Evolutionary conservation across 2,888 invertebrate species (phyloP).

Genomic region (Falcaria lacertinaria): DNA sequence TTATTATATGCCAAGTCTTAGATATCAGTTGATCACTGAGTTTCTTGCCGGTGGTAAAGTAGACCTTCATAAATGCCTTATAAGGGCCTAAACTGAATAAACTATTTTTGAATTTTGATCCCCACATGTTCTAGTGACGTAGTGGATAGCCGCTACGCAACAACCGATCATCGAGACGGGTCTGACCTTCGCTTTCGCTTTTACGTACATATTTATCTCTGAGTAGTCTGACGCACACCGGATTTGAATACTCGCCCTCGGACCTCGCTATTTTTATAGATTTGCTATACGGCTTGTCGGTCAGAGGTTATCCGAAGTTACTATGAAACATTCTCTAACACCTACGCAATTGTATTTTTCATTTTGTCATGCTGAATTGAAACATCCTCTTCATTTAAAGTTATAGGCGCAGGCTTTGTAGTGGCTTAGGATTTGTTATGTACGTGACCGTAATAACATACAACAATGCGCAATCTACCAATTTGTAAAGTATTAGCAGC

Average conservation of each 20-base stretch:
- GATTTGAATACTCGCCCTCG: background rate
- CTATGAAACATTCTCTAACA: background rate
- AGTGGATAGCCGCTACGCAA: background rate
- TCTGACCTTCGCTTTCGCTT: constrained; percentile 60
- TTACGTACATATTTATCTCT: constrained; percentile 44
- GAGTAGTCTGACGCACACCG: constrained; percentile 2
- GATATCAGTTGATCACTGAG: no score
- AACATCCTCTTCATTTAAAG: no score
- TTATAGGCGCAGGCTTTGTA: no score
- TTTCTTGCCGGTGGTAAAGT: no score
- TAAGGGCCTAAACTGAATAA: no score
- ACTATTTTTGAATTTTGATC: no score
- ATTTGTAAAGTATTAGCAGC: background rate
- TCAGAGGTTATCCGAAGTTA: background rate
- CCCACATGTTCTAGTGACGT: background rate
- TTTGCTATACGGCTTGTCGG: background rate
- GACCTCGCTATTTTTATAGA: background rate
- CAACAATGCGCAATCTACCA: background rate
- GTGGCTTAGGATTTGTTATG: no score
- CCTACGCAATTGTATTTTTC: background rate
- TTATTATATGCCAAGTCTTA: no score
- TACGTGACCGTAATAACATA: no score
- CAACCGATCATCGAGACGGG: constrained; percentile 14
- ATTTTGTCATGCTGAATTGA: background rate
- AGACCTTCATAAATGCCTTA: no score